Percentiles rank a stretch among this genome's conserved stretches.
Evolutionary conservation across 2,113 vertebrate genomes (phyloP).

Genomic region (Balaenoptera acutorostrata): DNA sequence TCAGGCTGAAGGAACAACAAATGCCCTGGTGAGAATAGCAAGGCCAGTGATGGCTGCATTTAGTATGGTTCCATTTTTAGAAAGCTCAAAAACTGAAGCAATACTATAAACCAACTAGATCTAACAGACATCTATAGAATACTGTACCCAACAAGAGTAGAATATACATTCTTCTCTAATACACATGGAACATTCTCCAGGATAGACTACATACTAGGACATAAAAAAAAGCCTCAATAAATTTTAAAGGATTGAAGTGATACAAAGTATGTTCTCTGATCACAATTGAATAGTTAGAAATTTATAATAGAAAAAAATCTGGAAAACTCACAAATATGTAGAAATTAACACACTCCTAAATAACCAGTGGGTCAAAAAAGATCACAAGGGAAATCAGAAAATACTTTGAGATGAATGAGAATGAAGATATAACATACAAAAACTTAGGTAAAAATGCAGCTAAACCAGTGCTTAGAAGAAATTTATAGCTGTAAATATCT

Average conservation of each 20-base stretch:
- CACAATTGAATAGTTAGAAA: neutral
- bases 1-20: neutral
- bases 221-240: neutral
- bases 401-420: neutral
- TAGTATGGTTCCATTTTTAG: neutral
- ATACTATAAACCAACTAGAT: neutral
- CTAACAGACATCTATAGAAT: neutral
- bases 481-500: neutral
- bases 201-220: neutral
- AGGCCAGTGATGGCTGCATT: neutral
- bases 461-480: neutral
- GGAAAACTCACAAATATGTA: neutral
- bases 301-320: neutral
- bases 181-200: neutral
- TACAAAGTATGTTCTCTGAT: neutral
- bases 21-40: neutral
- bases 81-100: neutral
- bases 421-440: neutral
- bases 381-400: neutral
- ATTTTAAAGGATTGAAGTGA: neutral
- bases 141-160: neutral
- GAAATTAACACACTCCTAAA: neutral
- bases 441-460: neutral
- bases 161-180: neutral
- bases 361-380: neutral